Evolutionary conservation across 2,113 vertebrate genomes (phyloP), one percentile per base, ranked within the genome.

Genomic region (Pitta sordida): DNA sequence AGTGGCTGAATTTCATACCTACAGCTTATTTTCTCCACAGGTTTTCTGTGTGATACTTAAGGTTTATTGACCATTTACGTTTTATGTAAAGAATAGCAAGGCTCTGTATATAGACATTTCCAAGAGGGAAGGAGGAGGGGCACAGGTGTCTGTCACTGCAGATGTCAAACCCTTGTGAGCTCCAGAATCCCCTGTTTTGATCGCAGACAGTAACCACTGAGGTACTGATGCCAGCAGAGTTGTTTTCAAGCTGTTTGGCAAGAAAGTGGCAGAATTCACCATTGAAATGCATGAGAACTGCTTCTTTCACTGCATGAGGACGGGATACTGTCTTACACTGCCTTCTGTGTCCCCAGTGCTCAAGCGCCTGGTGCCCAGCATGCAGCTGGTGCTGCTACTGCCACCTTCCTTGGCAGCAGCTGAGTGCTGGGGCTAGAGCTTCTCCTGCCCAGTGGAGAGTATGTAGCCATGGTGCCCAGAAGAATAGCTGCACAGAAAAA

Each of bases 181-280:
- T 89, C 62, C 41, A 53, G 36, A 53, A 39, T 92, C 41, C 27
- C 36, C 53, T 96, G 1, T 86, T 95, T 92, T 92, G 73, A 91
- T 92, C 85, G 77, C 78, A 86, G 55, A 41, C 74, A 43, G 84
- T 84, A 88, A 80, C 79, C 49, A 39, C 76, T 36, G 55, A 59
- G 88, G 71, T 69, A 36, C 67, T 89, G 51, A 84, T 91, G 68
- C 88, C 60, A 74, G 15, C 56, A 77, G 84, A 64, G 53, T 69
- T 89, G 89, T 92, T 90, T 95, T 77, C 86, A 94, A 86, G 60
- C 82, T 88, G 27, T 90, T 91, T n/a, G 68, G 48, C 76, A 86
- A 92, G 70, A 58, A 83, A 67, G 91, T 94, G 67, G 24, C 59
- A 74, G 77, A 83, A 86, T 86, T 93, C 44, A 41, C 65, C 9